phyloP scores from a whole-genome alignment of 2,113 vertebrate species.

The Rhinichthys klamathensis region DNA sequence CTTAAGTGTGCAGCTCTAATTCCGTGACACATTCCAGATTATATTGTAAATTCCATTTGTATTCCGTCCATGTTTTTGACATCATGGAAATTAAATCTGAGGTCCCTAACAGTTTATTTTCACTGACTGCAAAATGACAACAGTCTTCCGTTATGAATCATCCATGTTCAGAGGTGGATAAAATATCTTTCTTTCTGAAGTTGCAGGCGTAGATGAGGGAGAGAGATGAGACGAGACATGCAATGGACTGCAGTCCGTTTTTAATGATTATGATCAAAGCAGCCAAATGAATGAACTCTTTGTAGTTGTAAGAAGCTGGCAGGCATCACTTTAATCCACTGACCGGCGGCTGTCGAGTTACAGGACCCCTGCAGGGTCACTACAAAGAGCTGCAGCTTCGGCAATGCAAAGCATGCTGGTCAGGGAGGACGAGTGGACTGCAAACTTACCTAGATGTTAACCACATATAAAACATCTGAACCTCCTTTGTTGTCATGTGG shows the following conservation, averaged over 20 bases:
- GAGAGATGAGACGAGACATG: neutral
- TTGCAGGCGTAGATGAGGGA: slow-evolving; percentile 1
- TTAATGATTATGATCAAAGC: slow-evolving; percentile 52
- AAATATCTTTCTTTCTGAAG: neutral
- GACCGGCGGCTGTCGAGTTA: neutral
- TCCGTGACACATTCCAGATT: neutral
- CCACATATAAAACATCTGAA: neutral
- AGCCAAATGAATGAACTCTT: slow-evolving; percentile 44
- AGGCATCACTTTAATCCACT: slow-evolving; percentile 39
- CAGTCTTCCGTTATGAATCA: neutral
- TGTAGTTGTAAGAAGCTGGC: slow-evolving; percentile 24
- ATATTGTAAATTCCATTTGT: neutral
- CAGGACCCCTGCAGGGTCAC: neutral
- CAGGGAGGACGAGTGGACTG: neutral
- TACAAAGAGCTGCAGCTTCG: neutral
- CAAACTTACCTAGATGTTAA: neutral
- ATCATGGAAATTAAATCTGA: neutral
- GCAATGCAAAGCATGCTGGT: slow-evolving; percentile 17
- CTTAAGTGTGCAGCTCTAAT: neutral
- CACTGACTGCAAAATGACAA: neutral
- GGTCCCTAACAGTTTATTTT: neutral
- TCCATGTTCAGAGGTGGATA: neutral
- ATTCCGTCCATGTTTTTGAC: neutral
- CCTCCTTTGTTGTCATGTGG: neutral
- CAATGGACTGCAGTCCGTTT: slow-evolving; percentile 35